Base-by-base conservation (phyloP, 2,888 invertebrate species). In the Oscheius sp. region DNA sequence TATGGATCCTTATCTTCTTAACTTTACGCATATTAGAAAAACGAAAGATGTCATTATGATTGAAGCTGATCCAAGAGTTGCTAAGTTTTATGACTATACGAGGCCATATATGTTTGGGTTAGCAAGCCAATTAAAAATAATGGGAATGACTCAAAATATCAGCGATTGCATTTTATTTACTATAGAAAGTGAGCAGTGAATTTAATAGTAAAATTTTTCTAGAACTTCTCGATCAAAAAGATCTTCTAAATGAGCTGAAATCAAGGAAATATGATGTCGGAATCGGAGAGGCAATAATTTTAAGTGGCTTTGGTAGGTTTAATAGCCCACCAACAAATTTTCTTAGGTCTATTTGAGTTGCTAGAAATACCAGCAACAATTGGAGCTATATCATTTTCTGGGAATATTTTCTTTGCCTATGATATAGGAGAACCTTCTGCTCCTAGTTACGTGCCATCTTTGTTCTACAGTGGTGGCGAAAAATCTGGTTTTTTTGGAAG, bases 281-380 rank as follows among this genome's bases (percentile, higher is more conserved):
- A 2, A 58, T 68, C 23, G 46, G 25, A n/a, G 68, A 68, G 37
- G 61, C 68, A 5, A 61, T 68, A 33, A 46, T 50, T 25, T 61
- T 61, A 20, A 61, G 68, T 27, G 61, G 61, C 15, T 48, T 68
- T 15, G 68, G 68, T 67, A 65, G 12, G n/a, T n/a, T n/a, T n/a
- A n/a, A n/a, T n/a, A n/a, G n/a, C n/a, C n/a, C n/a, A n/a, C n/a
- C n/a, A n/a, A n/a, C n/a, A n/a, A n/a, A n/a, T 50, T 37, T n/a
- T 33, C 52, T n/a, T 25, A 65, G 65, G 52, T 20, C 17, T 66
- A 6, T n/a, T 55, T 15, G 66, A 66, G 45, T 27, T 29, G 15
- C 37, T 66, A 10, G 50, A 29, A 8, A 66, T 66, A n/a, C n/a
- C 31, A 31, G 39, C 57, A 6, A 57, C 45, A 1, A 23, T 57